Evolutionary conservation across 1,140 invertebrate species (phyloP), one percentile per base, ranked within the genome.

Genomic region (Mya arenaria): DNA sequence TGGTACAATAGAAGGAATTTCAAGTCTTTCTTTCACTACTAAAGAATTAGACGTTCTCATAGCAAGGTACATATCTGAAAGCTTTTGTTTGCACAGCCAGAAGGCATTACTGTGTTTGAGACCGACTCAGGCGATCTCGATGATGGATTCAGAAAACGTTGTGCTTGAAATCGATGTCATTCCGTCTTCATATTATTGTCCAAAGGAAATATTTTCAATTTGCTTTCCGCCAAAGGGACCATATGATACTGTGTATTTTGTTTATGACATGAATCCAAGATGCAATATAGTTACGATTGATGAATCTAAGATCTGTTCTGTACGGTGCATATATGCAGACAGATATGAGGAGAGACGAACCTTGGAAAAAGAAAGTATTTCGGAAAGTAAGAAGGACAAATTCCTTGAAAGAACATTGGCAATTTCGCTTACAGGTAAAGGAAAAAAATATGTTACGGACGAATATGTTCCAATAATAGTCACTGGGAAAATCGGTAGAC

Each of bases 141-240:
- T 75, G 8, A 58, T 62, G 30, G 37, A 62, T 28, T 17, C n/a
- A 6, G 56, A 32, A 6, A 23, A 39, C 23, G 30, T 44, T 39
- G 56, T 75, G 4, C 37, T 56, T 52, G 72, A 75, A 44, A 34
- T 75, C 28, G 72, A 75, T 63, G 34, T 75, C 19, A 58, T 75
- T 13, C 72, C 58, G 39, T 75, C 36, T 62, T 75, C 72, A 15
- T 1, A 17, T 0, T 36, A 75, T 48, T 25, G 41, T 4, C 17
- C 32, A 0, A 23, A 19, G 44, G 56, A 62, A 10, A 15, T 75
- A 17, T 19, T 75, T 19, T 15, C n/a, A 19, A 15, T 75, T 19
- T 62, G 17, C 41, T 75, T 32, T 37, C 72, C 72, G 62, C 56
- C 58, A 25, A 75, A 75, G 48, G 72, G 72, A 15, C 30, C 4